Evolutionary conservation across 1,140 invertebrate genomes (phyloP), one percentile per base, ranked within the genome.

Genomic region (Pseudomyrmex cubaensis): DNA sequence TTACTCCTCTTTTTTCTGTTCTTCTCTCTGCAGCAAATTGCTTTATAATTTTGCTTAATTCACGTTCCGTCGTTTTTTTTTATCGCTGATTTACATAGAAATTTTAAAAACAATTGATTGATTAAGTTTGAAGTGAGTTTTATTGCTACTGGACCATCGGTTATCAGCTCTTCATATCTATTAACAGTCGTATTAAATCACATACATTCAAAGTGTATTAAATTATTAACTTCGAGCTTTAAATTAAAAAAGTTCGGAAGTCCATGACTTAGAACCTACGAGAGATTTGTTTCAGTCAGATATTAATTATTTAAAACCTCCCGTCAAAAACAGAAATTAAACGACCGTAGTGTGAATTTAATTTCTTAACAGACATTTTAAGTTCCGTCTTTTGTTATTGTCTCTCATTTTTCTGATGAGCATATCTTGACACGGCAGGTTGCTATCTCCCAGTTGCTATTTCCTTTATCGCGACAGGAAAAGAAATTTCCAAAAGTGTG

Each of bases 291-390:
- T 13, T 54, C 50, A 22, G 12, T 70, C 17, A 17, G 50, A 2
- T 35, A 35, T 80, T 80, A 59, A 72, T 80, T 70, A 59, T n/a
- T 70, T 35, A 35, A 48, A 70, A 70, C 13, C 52, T 17, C 20
- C 5, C 44, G 44, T 8, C 20, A 20, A 59, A 25, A 10, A n/a
- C 54, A 3, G n/a, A 72, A 80, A 80, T 80, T 78, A 72, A 77
- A 57, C 3, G 44, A 46, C 17, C 15, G 66, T 57, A 12, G 35
- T 12, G 8, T 67, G 54, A 56, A 80, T 61, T 72, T 35, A 59
- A 80, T 70, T 61, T 70, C 22, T 59, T 17, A 20, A n/a, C 10
- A 35, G 54, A 59, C 20, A 46, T n/a, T 44, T 77, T 77, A 66
- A 77, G 63, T 7, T 56, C 4, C 20, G 15, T 15, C 2, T 35